Base-by-base conservation (phyloP, 2,888 invertebrate genomes). In the Yponomeuta evonymella region DNA sequence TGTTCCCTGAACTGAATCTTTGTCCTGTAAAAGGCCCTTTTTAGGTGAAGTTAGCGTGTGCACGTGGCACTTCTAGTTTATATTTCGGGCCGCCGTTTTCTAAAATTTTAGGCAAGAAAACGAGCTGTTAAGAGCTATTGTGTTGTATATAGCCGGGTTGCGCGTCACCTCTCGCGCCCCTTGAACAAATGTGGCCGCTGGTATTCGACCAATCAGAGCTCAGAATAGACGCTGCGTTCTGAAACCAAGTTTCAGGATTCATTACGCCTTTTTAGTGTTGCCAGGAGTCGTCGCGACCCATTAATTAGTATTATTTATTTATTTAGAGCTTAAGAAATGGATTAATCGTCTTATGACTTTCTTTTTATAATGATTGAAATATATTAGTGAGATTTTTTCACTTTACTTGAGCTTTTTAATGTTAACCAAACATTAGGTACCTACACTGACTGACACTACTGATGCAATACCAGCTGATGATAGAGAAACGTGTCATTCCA, bases 281-380 rank as follows among this genome's bases (percentile, higher is more conserved):
- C 64, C 30, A 30, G 72, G 66, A 23, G 71, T 72, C 71, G 72
- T 76, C 81, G 79, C 80, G 81, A 81, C 78, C 79, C 76, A 74
- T 90, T 86, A 90, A 89, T 88, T 90, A 89, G 90, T 90, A 90
- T 91, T 91, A 91, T 90, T 90, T 90, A 90, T 91, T 91, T 87
- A 87, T 84, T 84, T 90, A 91, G 89, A 76, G 84, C 84, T 81
- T 90, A 89, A 89, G 89, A 76, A 75, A 79, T 78, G 83, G 83
- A 81, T 58, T 48, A 67, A 67, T 65, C 36, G 48, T 83, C 81
- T 85, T 89, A 89, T 84, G 83, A 88, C 43, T 84, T 79, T 67
- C 51, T 58, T 58, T 58, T 58, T 58, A 58, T 58, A 58, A 58
- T 58, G n/a, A 65, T n/a, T 33, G 10, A n/a, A 15, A 43, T 43